phyloP scores from a whole-genome alignment of 2,888 invertebrate genomes.

The Acrobeloides nanus region DNA sequence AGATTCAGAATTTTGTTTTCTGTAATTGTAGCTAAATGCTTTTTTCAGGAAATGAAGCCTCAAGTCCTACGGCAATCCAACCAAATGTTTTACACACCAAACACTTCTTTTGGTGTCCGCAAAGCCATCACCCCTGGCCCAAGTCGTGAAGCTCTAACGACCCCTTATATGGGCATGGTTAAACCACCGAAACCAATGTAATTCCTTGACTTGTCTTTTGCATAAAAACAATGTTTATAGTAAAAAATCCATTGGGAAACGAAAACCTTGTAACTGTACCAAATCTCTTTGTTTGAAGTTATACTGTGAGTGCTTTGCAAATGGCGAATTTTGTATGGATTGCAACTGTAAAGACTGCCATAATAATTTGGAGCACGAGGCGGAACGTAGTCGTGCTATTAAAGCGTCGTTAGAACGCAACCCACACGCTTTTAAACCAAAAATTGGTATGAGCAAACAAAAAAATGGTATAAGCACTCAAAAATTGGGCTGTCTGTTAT shows the following conservation, averaged over 20 bases:
- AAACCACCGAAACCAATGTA: not conserved
- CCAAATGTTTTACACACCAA: not conserved
- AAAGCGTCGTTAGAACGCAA: slow-evolving; percentile 88
- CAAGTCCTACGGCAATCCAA: slow-evolving; percentile 4
- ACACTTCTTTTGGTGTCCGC: not conserved
- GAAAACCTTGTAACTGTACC: slow-evolving; percentile 94
- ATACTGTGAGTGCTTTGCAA: slow-evolving; percentile 98
- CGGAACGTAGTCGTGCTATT: slow-evolving; percentile 78
- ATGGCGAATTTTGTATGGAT: slow-evolving; percentile 89
- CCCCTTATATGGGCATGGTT: not conserved
- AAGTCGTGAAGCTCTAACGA: not conserved
- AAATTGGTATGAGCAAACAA: slow-evolving; percentile 67
- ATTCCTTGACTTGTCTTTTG: slow-evolving; percentile 6
- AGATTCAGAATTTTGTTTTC: no score
- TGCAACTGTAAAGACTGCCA: slow-evolving; percentile 96
- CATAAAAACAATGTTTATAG: slow-evolving; percentile 9
- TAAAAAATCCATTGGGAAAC: slow-evolving; percentile 22
- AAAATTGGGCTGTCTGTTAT: no score
- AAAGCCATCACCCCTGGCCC: not conserved
- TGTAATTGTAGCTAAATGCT: not conserved
- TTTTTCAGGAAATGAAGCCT: slow-evolving; percentile 4
- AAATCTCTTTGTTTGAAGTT: slow-evolving; percentile 95
- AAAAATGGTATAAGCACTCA: no score
- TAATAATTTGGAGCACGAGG: slow-evolving; percentile 90
- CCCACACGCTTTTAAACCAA: slow-evolving; percentile 94